A percentile compares a stretch with the other conserved stretches of the same genome.
Evolutionary conservation across 2,113 vertebrate genomes (phyloP).

Genomic region (Callipepla squamata): DNA sequence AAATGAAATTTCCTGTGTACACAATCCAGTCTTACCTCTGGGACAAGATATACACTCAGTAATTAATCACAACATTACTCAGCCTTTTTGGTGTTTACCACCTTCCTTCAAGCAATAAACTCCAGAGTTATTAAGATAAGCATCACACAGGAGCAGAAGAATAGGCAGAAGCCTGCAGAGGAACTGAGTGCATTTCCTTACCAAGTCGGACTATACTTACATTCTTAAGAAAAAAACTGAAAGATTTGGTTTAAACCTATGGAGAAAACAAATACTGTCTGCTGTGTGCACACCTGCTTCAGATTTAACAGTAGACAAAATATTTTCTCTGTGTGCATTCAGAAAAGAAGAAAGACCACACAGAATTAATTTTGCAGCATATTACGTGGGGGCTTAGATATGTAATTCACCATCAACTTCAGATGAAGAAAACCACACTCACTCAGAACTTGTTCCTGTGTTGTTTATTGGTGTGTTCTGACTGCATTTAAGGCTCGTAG

Average conservation of each 20-base stretch:
- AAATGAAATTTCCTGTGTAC: constrained; percentile 45
- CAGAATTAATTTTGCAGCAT: background rate
- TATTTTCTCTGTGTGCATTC: background rate
- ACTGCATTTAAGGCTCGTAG: background rate
- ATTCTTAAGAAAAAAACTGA: background rate
- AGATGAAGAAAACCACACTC: background rate
- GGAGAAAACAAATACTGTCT: background rate
- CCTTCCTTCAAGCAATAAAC: constrained; percentile 27
- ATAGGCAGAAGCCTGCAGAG: constrained; percentile 6
- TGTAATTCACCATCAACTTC: background rate
- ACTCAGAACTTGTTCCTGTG: background rate
- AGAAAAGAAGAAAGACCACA: background rate
- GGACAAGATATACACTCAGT: constrained; percentile 21
- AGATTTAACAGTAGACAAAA: background rate
- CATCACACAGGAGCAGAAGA: background rate
- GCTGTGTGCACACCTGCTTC: background rate
- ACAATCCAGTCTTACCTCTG: constrained; percentile 13
- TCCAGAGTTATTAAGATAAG: background rate
- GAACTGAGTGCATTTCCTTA: background rate
- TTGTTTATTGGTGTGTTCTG: background rate
- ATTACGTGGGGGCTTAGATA: background rate
- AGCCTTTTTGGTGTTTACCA: constrained; percentile 36
- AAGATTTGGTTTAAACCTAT: background rate
- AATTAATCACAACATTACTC: constrained; percentile 57
- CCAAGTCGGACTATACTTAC: background rate